Base-by-base conservation (phyloP, 2,113 vertebrate species). In the Cnemophilus loriae region DNA sequence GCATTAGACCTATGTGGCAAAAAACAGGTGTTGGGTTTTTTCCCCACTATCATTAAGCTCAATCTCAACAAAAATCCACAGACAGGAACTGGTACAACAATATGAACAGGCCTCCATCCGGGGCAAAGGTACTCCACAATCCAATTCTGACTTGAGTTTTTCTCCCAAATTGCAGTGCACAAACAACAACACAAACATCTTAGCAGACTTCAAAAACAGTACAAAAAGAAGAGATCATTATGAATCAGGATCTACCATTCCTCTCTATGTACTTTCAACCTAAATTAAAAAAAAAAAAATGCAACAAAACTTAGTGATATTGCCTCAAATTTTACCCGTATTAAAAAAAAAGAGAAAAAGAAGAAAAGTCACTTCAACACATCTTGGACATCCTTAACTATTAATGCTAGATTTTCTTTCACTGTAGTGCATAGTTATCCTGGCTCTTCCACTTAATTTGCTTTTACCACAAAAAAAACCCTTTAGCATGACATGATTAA, bases 321-420 rank as follows among this genome's bases (percentile, higher is more conserved):
- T 98, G 98, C 98, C 98, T 98, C 97, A 97, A 91, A 94, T 97
- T 96, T 98, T 98, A 98, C 98, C 98, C 98, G 98, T 98, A 98
- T 98, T 97, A 81, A 97, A 98, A 95, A 96, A 65, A 50, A 56
- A 56, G 4, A 69, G 84, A 96, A 95, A 96, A 67, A 80, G 13
- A 70, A 88, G 20, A 93, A 95, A 97, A 97, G 82, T 97, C 95
- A 97, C 85, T 93, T 97, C 94, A 97, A 97, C 91, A 86, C 85
- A 96, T 96, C 93, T 91, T 82, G 80, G 74, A 96, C 94, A 78
- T 93, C 93, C 95, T 93, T 84, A 95, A 90, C 95, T 93, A 97
- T 59, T 96, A 97, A 97, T 94, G 95, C 93, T 96, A 96, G 95
- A 97, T 95, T 91, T 96, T 88, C 95, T 97, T 91, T 92, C 95